Conservation (phyloP, 2,113 vertebrate species). For the Lampris megalopsis region DNA sequence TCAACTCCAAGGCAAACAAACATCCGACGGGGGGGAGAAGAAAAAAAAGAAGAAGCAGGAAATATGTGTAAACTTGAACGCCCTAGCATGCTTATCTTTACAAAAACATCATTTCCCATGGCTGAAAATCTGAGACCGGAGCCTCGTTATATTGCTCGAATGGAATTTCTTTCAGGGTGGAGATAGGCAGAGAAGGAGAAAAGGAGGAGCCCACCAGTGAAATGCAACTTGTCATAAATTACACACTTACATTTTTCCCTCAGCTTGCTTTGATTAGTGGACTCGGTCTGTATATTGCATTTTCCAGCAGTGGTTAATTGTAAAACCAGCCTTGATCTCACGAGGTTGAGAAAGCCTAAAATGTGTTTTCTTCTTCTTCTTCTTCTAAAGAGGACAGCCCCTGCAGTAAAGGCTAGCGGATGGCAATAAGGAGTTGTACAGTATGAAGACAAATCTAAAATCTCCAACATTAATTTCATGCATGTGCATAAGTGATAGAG, state of each 20-base stretch:
- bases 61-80: constrained; percentile 40
- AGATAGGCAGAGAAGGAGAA: constrained; percentile 27
- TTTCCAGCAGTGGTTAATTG: constrained; percentile 55
- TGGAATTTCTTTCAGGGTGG: constrained; percentile 55
- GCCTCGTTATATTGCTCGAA: constrained; percentile 47
- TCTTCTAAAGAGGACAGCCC: constrained; percentile 48
- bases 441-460: constrained; percentile 45
- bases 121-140: constrained; percentile 35
- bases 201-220: constrained; percentile 35
- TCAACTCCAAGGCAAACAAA: constrained; percentile 74
- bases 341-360: constrained; percentile 37
- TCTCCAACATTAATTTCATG: constrained; percentile 52
- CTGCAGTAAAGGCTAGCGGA: constrained; percentile 45
- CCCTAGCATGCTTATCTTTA: constrained; percentile 63
- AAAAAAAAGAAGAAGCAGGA: background rate
- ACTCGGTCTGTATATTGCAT: constrained; percentile 44
- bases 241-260: constrained; percentile 59
- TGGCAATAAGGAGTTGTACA: constrained; percentile 57
- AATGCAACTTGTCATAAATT: constrained; percentile 72
- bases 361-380: background rate
- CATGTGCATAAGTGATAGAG: constrained; percentile 20
- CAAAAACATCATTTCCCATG: constrained; percentile 64
- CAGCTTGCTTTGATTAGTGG: constrained; percentile 71
- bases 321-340: constrained; percentile 37
- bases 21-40: constrained; percentile 18